Conservation (phyloP, 2,113 vertebrate genomes). For the Malaclemys terrapin region DNA sequence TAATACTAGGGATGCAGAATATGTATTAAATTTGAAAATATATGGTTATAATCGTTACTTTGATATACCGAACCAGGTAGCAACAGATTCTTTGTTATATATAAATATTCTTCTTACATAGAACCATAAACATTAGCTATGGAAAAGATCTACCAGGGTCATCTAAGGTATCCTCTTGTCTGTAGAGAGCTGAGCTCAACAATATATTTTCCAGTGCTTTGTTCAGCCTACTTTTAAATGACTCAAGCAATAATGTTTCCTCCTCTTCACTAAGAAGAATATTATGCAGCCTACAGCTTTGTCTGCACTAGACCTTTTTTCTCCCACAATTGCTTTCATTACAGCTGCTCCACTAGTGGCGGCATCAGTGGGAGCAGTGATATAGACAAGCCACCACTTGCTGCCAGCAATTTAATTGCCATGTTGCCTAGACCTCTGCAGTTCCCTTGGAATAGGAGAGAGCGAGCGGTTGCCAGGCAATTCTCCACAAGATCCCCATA, state of each 20-base stretch:
- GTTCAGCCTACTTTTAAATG: background rate
- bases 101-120: background rate
- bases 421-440: background rate
- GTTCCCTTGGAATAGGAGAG: accelerated
- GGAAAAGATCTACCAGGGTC: background rate
- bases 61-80: background rate
- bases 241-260: background rate
- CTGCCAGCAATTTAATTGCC: background rate
- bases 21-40: background rate
- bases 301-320: background rate
- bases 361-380: background rate
- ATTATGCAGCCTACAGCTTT: background rate
- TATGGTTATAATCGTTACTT: background rate
- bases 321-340: background rate
- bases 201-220: background rate
- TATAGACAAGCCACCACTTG: background rate
- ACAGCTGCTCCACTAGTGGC: too few relatives aligned
- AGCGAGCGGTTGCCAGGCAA: background rate
- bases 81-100: background rate
- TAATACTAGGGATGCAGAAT: background rate
- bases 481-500: background rate
- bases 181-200: background rate
- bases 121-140: background rate
- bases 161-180: background rate
- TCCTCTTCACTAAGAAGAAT: background rate